Conservation (phyloP, 2,113 vertebrate genomes). For the Trematocara macrostoma region DNA sequence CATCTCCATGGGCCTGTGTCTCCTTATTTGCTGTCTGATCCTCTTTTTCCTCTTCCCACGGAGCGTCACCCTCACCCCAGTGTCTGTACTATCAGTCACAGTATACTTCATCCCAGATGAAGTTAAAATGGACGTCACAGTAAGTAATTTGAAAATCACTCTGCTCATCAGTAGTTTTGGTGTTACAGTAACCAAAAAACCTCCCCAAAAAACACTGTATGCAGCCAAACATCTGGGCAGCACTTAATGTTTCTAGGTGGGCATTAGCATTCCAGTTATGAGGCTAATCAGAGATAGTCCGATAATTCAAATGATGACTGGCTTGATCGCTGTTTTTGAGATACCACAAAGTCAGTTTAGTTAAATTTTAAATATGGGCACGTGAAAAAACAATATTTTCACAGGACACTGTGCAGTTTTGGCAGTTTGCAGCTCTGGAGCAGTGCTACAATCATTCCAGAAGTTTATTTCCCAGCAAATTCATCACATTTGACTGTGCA, state of each 20-base stretch:
- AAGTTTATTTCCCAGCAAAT: background rate
- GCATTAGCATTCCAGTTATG: background rate
- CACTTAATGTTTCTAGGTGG: background rate
- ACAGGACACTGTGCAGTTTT: background rate
- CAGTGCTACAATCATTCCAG: background rate
- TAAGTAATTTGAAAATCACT: conserved; percentile 18
- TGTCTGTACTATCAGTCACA: conserved; percentile 83
- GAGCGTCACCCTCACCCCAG: conserved; percentile 81
- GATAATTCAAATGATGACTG: background rate
- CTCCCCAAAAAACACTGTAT: background rate
- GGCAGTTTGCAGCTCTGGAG: background rate
- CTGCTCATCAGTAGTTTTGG: background rate
- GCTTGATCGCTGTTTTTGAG: background rate
- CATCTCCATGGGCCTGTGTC: conserved; percentile 80
- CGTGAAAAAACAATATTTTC: background rate
- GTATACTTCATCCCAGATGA: conserved; percentile 71
- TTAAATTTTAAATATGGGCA: background rate
- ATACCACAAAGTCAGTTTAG: background rate
- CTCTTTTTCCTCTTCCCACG: conserved; percentile 97
- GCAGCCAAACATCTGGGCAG: background rate
- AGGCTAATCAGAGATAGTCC: background rate
- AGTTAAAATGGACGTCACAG: conserved; percentile 62
- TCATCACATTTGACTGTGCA: background rate
- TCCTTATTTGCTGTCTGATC: conserved; percentile 81
- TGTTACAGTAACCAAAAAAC: background rate